Evolutionary conservation across 1,140 invertebrate species (phyloP), one percentile per base, ranked within the genome.

Genomic region (Drosophila leontia): DNA sequence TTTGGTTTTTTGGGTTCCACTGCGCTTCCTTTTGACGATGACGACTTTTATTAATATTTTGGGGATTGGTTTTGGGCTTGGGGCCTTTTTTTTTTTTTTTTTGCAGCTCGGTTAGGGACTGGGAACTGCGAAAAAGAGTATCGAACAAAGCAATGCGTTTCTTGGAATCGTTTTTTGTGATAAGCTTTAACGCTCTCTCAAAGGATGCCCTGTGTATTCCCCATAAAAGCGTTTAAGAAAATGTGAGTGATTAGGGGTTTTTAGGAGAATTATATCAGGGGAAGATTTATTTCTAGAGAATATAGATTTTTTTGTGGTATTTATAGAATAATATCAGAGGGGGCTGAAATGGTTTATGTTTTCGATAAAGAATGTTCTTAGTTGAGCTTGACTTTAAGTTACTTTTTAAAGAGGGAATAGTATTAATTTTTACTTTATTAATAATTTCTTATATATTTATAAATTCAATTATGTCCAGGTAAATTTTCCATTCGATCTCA

Each of bases 11-110:
- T 82, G 64, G 72, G 72, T 75, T 77, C 62, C 72, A 80, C 74
- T 88, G 69, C 80, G 84, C 84, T 87, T 87, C 84, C 84, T 68
- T 87, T 84, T 88, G 84, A 88, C 84, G 84, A 77, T 88, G 84
- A 88, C 84, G 84, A 90, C 84, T 88, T 88, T 88, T 88, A 88
- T 88, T 90, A 88, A 88, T 88, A 90, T 88, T 79, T 79, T 55
- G 53, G 76, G 76, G 76, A 70, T 80, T 88, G 77, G 84, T 78
- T 70, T 74, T 75, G 67, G 59, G 76, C 83, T 83, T 83, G 71
- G 80, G 72, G 78, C 61, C 58, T 83, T 47, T 76, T 70, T 48
- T 44, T 47, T 76, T 70, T 48, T 44, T 19, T 19, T 19, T 71
- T 37, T 50, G 42, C 50, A 48, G 11, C 19, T 58, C 55, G 26